Evolutionary conservation across 2,888 invertebrate species (phyloP), one percentile per base, ranked within the genome.

Genomic region (Drosophila prolongata): DNA sequence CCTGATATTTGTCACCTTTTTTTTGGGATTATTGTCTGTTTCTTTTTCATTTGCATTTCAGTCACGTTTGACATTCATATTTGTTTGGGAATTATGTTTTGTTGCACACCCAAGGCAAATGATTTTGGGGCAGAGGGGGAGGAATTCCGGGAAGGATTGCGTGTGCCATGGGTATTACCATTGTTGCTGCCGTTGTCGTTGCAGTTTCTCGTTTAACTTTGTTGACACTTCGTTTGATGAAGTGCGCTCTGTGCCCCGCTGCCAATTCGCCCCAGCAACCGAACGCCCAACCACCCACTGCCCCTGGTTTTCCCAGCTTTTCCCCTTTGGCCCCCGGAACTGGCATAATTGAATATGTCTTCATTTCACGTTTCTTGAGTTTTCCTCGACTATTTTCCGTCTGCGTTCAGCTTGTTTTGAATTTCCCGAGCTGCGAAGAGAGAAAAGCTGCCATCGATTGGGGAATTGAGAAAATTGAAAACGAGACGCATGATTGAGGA

Each of bases 51-150:
- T 68, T 80, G 75, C 75, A 85, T 83, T 90, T 85, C 79, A 85
- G 90, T 85, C 88, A 89, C 88, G 88, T 90, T 83, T 90, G 85
- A 81, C 85, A 81, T 85, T 85, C 80, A 81, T 83, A 87, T 85
- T 81, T 87, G 74, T 76, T 78, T 75, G 60, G 54, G 61, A 77
- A 78, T 78, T 78, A 78, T 77, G 66, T 77, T 71, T 49, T 75
- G 62, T 53, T 68, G 50, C 56, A 40, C 52, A 43, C 58, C 42
- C 16, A 19, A 13, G 59, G 44, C 16, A 47, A 58, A 13, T 13
- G 24, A 27, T 46, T 46, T 11, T 10, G 19, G 27, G 11, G 34
- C 30, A 6, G 34, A 6, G 8, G 49, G 42, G 14, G 44, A 3
- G 19, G 67, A 49, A 38, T 67, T 49, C 43, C 55, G 42, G 62